phyloP scores from a whole-genome alignment of 2,888 invertebrate species.

The Eilema sororculum region DNA sequence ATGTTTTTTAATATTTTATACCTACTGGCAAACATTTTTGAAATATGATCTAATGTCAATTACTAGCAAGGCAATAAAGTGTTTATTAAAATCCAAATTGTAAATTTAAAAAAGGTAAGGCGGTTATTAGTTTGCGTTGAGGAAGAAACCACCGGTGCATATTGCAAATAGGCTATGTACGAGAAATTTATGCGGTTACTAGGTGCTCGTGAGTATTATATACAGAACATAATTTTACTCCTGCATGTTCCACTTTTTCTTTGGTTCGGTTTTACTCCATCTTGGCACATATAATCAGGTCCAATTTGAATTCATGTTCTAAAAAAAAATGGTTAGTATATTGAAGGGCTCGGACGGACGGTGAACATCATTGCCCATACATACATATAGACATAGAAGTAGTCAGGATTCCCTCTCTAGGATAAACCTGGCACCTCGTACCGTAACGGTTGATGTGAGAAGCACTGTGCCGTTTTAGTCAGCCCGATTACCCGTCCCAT shows the following conservation, averaged over 20 bases:
- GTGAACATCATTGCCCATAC: too few relatives aligned
- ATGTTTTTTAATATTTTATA: not conserved
- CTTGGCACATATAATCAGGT: too few relatives aligned
- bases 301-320: too few relatives aligned
- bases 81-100: constrained; percentile 13
- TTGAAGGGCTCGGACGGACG: too few relatives aligned
- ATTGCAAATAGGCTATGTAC: constrained; percentile 38
- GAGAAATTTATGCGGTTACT: constrained; percentile 39
- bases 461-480: too few relatives aligned
- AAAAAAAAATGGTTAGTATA: too few relatives aligned
- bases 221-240: constrained; percentile 53
- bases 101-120: constrained; percentile 21
- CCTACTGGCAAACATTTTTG: not conserved
- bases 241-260: constrained; percentile 15
- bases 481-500: too few relatives aligned
- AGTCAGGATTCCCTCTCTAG: too few relatives aligned
- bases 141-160: constrained; percentile 20
- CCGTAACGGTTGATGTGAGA: too few relatives aligned
- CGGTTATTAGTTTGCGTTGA: constrained; percentile 25
- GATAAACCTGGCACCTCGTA: too few relatives aligned
- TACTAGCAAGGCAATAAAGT: constrained; percentile 9
- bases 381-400: too few relatives aligned
- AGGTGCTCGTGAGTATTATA: constrained; percentile 45
- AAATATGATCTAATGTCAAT: not conserved
- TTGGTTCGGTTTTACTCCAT: constrained; percentile 12